These are phyloP conservation scores for Sturmia bella DNA, from an alignment of 2,888 invertebrate species.

Conservation along the genomic window DNA sequence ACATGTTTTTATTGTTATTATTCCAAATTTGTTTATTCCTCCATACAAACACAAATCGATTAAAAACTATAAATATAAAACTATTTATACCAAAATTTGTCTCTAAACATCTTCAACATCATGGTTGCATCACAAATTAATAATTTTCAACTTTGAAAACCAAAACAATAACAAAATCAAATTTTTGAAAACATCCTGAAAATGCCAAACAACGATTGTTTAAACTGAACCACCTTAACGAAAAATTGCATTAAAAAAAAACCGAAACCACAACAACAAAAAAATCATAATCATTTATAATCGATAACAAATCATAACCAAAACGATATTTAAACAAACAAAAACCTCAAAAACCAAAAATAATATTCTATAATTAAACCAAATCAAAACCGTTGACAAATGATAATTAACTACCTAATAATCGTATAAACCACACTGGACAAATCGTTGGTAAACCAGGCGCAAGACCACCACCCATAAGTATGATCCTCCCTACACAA, in stretches of 20 bases:
- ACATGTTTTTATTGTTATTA: slow-evolving; percentile 71
- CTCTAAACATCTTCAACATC: slow-evolving; percentile 60
- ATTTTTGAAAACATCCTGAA: slow-evolving; percentile 40
- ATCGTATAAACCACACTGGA: slow-evolving; percentile 57
- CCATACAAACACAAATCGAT: slow-evolving; percentile 61
- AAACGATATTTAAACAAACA: slow-evolving; percentile 45
- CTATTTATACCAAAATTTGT: slow-evolving; percentile 34
- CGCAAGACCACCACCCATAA: slow-evolving; percentile 94
- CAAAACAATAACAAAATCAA: slow-evolving; percentile 27
- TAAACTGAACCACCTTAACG: slow-evolving; percentile 64
- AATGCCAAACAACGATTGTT: slow-evolving; percentile 46
- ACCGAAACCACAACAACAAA: slow-evolving; percentile 16
- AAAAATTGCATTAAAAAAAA: slow-evolving; percentile 44
- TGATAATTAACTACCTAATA: slow-evolving; percentile 58
- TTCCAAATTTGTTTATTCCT: slow-evolving; percentile 70
- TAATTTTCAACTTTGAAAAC: slow-evolving; percentile 38
- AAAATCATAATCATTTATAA: slow-evolving; percentile 57
- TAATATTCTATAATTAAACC: slow-evolving; percentile 41
- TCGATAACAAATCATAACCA: slow-evolving; percentile 60
- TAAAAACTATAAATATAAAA: slow-evolving; percentile 41
- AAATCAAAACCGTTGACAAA: slow-evolving; percentile 50
- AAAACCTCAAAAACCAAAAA: slow-evolving; percentile 59
- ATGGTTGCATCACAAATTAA: slow-evolving; percentile 57
- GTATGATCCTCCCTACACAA: slow-evolving; percentile 93
- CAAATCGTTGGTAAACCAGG: slow-evolving; percentile 82